phyloP scores from a whole-genome alignment of 2,113 vertebrate species.

The Lipotes vexillifer region DNA sequence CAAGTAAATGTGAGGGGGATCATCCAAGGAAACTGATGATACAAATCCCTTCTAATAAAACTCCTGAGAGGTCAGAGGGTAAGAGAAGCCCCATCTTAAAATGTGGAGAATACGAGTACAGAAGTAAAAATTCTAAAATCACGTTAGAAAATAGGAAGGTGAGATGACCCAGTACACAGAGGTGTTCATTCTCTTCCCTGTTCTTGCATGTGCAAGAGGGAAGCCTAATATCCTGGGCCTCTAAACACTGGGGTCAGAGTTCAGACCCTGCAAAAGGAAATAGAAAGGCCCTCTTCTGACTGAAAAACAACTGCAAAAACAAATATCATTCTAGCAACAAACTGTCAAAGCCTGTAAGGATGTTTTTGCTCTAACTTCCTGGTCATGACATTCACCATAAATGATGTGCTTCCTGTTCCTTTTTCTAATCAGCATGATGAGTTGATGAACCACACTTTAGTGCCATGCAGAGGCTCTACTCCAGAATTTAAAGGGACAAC shows the following conservation, averaged over 20 bases:
- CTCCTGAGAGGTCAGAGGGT: not conserved
- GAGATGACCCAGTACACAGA: not conserved
- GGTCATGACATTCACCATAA: slow-evolving; percentile 22
- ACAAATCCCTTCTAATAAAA: slow-evolving; percentile 2
- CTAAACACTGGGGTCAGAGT: not conserved
- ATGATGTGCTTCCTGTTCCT: not conserved
- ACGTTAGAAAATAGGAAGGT: slow-evolving; percentile 10
- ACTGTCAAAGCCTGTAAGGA: slow-evolving; percentile 5
- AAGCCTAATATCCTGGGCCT: not conserved
- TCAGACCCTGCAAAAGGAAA: not conserved
- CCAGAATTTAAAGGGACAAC: not conserved
- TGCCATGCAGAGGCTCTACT: not conserved
- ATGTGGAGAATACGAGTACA: not conserved
- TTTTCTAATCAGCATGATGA: slow-evolving; percentile 36
- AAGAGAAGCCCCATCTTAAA: slow-evolving; percentile 4
- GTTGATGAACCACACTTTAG: not conserved
- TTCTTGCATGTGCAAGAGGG: not conserved
- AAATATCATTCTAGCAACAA: slow-evolving; percentile 22
- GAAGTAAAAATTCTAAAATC: slow-evolving; percentile 5
- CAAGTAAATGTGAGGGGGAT: not conserved
- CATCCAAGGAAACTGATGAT: not conserved
- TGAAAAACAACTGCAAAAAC: not conserved
- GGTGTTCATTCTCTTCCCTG: not conserved
- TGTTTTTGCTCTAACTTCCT: not conserved
- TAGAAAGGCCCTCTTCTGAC: not conserved